Base-by-base conservation (phyloP, 2,888 invertebrate species). In the Tetragnatha montana region DNA sequence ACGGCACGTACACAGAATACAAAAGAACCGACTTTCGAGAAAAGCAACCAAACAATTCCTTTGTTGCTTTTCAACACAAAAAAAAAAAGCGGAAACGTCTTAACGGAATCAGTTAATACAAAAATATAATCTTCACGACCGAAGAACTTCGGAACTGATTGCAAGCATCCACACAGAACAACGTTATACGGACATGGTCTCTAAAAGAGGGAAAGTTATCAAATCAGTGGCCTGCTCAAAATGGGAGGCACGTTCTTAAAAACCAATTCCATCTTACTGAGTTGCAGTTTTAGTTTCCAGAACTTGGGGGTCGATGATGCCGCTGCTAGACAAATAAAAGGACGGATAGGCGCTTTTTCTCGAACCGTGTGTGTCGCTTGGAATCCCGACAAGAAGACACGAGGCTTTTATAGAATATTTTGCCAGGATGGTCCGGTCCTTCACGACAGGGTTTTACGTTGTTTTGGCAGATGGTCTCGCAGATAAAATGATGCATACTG, bases 171-270 rank as follows among this genome's bases (percentile, higher is more conserved):
- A 6, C 60, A 14, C 60, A 60, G 17, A 60, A 60, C 35, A 60
- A 10, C 60, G 60, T 7, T 10, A 60, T 60, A 60, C 60, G 35
- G 35, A 4, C 2, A 60, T 4, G 10, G 60, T 60, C 12, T 7
- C 60, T 60, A 60, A 60, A 10, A 60, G 60, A 60, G 35, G 4
- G 60, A 60, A 60, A 60, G 60, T 76, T 76, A 76, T 76, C 76
- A 14, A 76, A 76, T 76, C 49, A 50, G 50, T n/a, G 10, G 50
- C 21, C 19, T 76, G 35, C 50, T 76, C 50, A 17, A 19, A 76
- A 76, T 76, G 49, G 12, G n/a, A 19, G 19, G n/a, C 76, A 76
- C 76, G 76, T 76, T 76, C 76, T 50, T 50, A n/a, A 76, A 75
- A 50, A 60, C 60, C 60, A 60, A 17, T 74, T n/a, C 50, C 50